Base-by-base conservation (phyloP, 1,140 invertebrate species). In the Drosophila aff. region DNA sequence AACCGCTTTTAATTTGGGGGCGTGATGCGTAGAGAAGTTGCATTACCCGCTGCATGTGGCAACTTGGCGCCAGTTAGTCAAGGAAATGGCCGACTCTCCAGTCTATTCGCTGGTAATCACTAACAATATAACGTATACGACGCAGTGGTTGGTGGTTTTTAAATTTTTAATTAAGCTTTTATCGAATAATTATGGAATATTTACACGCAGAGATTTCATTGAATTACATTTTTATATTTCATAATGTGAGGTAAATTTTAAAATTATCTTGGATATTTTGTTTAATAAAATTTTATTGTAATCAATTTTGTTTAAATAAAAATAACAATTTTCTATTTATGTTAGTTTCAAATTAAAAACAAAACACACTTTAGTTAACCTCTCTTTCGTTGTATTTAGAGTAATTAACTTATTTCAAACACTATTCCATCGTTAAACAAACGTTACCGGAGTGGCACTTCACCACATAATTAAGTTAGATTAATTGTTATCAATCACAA, bases 51-150 rank as follows among this genome's bases (percentile, higher is more conserved):
- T 47, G 59, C 38, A 52, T 41, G 44, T 46, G 49, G 57, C 23
- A 57, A 49, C 18, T 38, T 58, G 60, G 44, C 55, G 64, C 47
- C 73, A 47, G 50, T 66, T 36, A 33, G 36, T 62, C 16, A 16
- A 15, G 8, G 9, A 18, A 82, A 62, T 38, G 64, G 15, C 40
- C n/a, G 41, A n/a, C 13, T 4, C 11, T 52, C 43, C 18, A 41
- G 15, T 31, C 10, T 16, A 4, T 52, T 9, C 33, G n/a, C 65
- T 53, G 11, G 23, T 60, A 53, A 50, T 55, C 16, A 63, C 52
- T 77, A 33, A 31, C 7, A 28, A 65, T 44, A 63, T 75, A 59
- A 18, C 63, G 67, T 63, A 79, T 74, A 79, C 58, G 40, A 74
- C 58, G 28, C 31, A 60, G 33, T 47, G 33, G 44, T 26, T 40